A percentile compares a stretch with the other conserved stretches of the same genome.
These are phyloP conservation scores for Drosophila santomea DNA, from an alignment of 1,140 invertebrate genomes.

Conservation along the genomic window DNA sequence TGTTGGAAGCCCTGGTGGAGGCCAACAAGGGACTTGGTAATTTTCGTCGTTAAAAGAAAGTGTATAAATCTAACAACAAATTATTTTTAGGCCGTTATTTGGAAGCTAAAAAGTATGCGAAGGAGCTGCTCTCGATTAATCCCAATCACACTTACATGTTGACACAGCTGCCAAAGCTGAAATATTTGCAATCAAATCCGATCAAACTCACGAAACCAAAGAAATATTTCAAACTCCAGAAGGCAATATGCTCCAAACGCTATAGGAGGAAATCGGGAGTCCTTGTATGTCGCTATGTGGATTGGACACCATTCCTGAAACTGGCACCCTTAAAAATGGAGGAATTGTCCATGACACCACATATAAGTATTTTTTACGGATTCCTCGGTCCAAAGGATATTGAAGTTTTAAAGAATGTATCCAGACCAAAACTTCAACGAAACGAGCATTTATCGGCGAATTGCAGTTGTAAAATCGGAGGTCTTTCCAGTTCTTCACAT, in stretches of 20 bases:
- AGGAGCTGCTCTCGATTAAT: conserved; percentile 1
- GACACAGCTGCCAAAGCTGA: conserved; percentile 8
- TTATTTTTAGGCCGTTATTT: conserved; percentile 5
- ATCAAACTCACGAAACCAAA: neutral
- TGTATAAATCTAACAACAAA: neutral
- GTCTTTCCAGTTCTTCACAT: neutral
- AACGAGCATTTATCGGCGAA: neutral
- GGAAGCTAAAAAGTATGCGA: conserved; percentile 2
- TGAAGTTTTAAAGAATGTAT: conserved; percentile 4
- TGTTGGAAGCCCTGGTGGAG: conserved; percentile 23
- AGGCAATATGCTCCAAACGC: neutral
- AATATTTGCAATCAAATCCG: neutral
- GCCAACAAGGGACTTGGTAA: conserved; percentile 28
- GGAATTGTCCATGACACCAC: neutral
- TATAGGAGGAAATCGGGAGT: neutral
- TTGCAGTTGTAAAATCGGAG: conserved; percentile 15
- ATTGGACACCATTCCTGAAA: conserved; percentile 1
- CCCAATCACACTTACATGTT: conserved; percentile 11
- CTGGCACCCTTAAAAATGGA: conserved; percentile 14
- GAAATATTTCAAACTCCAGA: neutral
- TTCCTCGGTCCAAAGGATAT: conserved; percentile 7
- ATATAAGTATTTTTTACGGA: neutral
- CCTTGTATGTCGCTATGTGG: neutral
- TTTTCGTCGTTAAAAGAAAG: neutral
- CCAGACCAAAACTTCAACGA: conserved; percentile 9